A percentile compares a stretch with the other conserved stretches of the same genome.
Evolutionary conservation across 2,797 vertebrate species (phyloP).

Genomic region (Acanthiza pusilla): DNA sequence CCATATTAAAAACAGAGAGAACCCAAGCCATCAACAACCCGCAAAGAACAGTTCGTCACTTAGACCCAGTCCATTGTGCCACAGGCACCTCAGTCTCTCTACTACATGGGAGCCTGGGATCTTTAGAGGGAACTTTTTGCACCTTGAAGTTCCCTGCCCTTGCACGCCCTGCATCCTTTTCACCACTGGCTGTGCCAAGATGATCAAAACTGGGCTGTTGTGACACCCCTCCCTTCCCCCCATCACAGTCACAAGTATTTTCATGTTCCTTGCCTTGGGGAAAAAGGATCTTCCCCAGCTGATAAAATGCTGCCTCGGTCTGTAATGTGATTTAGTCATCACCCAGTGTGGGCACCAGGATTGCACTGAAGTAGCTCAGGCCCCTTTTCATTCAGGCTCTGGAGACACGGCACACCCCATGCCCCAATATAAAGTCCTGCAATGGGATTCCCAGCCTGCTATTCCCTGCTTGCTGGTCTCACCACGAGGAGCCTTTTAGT

Average conservation of each 20-base stretch:
- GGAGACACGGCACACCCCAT: accelerated
- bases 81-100: neutral
- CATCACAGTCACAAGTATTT: neutral
- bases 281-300: neutral
- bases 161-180: neutral
- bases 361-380: neutral
- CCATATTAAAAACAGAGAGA: neutral
- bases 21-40: neutral
- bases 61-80: accelerated
- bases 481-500: neutral
- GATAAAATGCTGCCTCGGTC: neutral
- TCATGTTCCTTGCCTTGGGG: too few species aligned
- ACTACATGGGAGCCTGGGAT: neutral
- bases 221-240: neutral
- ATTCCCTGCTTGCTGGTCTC: neutral
- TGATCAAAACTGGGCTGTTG: neutral
- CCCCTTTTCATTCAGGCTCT: neutral
- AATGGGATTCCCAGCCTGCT: neutral
- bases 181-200: neutral
- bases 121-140: neutral
- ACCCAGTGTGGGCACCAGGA: neutral
- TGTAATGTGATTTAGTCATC: neutral
- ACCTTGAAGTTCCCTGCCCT: neutral
- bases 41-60: neutral
- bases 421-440: neutral